Conservation (phyloP, 2,113 vertebrate genomes). For the Actenoides lindsayi region DNA sequence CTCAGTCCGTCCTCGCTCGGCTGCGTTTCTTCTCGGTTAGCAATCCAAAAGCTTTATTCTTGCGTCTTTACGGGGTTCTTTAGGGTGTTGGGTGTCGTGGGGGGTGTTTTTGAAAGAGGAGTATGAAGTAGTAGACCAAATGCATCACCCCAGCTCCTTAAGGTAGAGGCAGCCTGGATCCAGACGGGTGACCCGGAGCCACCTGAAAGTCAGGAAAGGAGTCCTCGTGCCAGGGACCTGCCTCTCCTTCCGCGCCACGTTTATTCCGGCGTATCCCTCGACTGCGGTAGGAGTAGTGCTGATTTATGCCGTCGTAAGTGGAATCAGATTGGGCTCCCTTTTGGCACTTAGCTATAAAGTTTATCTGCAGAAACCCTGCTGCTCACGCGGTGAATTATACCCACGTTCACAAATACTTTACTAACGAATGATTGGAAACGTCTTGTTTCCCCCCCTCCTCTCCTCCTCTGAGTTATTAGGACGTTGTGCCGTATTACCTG, state of each 20-base stretch:
- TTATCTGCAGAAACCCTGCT: constrained; percentile 44
- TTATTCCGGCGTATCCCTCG: neutral
- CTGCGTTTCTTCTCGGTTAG: neutral
- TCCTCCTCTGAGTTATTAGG: constrained; percentile 54
- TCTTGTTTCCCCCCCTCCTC: neutral
- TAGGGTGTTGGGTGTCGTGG: no score
- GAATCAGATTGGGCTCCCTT: constrained; percentile 54
- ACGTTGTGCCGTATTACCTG: constrained; percentile 35
- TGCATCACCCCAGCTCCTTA: neutral
- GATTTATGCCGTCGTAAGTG: constrained; percentile 48
- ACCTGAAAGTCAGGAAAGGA: neutral
- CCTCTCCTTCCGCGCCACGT: neutral
- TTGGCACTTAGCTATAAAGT: constrained; percentile 55
- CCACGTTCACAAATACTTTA: constrained; percentile 55
- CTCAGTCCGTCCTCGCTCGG: neutral
- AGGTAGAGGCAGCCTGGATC: neutral
- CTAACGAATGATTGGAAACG: constrained; percentile 68
- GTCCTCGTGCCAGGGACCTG: neutral
- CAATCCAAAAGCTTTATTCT: neutral
- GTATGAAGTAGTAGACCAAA: neutral
- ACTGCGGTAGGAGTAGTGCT: neutral
- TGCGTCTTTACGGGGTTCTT: neutral
- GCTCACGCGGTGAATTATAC: constrained; percentile 47
- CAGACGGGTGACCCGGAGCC: neutral
- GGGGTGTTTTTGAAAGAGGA: neutral